Base-by-base conservation (phyloP, 1,140 invertebrate genomes). In the Diachasmimorpha longicaudata region DNA sequence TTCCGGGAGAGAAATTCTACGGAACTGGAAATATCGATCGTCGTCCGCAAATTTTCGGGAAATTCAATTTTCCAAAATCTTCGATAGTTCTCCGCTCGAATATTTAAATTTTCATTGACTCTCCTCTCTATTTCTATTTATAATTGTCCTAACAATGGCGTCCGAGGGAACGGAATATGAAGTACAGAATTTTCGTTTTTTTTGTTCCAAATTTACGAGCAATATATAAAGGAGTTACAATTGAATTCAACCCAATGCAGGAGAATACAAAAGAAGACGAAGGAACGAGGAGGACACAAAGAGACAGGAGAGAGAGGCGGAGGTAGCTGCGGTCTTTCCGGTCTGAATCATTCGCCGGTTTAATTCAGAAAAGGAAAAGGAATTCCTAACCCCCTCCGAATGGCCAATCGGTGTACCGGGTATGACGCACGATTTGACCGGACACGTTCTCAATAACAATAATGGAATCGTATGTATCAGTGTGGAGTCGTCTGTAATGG, bases 341-440 rank as follows among this genome's bases (percentile, higher is more conserved):
- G 58, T 76, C 67, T 76, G 74, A 76, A 74, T 76, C 55, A 76
- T 78, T 16, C 25, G 14, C 21, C 42, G 31, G 36, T 58, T 72
- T 36, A 31, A 70, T 72, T 58, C 48, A 23, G 70, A 55, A 48
- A 39, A 58, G 52, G 37, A 52, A 72, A 72, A 72, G 52, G 70
- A 36, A 58, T 72, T 19, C 48, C 9, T n/a, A 11, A 11, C 11
- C 44, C 44, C 44, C 48, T n/a, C n/a, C 48, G 23, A 36, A 72
- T 72, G n/a, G 70, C 44, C 70, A 52, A 71, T 71, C 25, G 70
- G 31, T 31, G 31, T 31, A 11, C 44, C 44, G 44, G 44, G 52
- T 71, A 55, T 71, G 70, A 71, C 70, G 70, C 70, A 71, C 19
- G 52, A 73, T 66, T 73, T 37, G 48, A 58, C 55, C 36, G 71